Conservation (phyloP, 2,113 vertebrate genomes). For the Bungarus multicinctus region DNA sequence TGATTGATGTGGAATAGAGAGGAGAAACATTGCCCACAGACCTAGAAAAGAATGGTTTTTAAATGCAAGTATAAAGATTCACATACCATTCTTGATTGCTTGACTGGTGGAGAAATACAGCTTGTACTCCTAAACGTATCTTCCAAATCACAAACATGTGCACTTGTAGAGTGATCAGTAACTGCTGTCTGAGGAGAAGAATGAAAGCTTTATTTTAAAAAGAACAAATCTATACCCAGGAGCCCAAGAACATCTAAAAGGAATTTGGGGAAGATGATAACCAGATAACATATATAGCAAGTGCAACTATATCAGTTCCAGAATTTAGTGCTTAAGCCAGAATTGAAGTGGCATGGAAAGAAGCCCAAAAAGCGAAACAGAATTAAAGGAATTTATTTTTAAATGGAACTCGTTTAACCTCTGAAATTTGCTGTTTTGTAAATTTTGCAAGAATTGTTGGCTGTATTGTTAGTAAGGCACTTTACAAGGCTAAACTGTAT, state of each 20-base stretch:
- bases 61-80: neutral
- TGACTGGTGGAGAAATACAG: neutral
- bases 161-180: neutral
- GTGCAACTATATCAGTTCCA: neutral
- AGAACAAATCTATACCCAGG: neutral
- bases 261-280: neutral
- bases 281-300: neutral
- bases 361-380: neutral
- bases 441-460: neutral
- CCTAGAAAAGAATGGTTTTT: neutral
- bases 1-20: neutral
- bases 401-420: neutral
- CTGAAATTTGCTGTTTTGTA: neutral
- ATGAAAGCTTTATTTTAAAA: neutral
- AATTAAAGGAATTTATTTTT: neutral
- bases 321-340: neutral
- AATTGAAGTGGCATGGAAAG: neutral
- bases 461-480: neutral
- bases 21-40: neutral
- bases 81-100: constrained; percentile 3
- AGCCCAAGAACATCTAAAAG: neutral
- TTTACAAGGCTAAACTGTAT: neutral
- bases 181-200: neutral
- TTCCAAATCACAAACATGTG: constrained; percentile 4
- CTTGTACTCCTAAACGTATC: neutral